Base-by-base conservation (phyloP, 2,113 vertebrate genomes). In the Motacilla alba region DNA sequence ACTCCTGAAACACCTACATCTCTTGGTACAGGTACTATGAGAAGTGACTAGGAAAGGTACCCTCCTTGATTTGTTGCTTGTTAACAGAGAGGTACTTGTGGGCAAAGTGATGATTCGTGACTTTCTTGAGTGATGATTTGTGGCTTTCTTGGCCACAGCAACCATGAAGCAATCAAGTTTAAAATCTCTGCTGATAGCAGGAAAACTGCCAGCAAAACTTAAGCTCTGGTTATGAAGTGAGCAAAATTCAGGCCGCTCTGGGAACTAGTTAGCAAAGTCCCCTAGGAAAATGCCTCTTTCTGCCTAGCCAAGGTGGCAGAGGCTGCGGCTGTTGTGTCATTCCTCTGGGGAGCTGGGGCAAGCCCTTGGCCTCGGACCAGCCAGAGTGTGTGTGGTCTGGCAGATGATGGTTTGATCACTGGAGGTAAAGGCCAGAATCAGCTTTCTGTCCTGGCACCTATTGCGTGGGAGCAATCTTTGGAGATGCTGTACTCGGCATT, bases 321-420 rank as follows among this genome's bases (percentile, higher is more conserved):
- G 22, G 10, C 23, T 58, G 55, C 0, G 0, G 14, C 12, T 50
- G 33, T 37, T 37, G 18, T 6, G 18, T 11, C 44, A 41, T 24
- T 66, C 33, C 68, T 66, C 37, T 24, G 44, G 37, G 46, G 7
- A 74, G 37, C 23, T 46, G 28, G 28, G 27, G 7, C 23, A 59
- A 59, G 19, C 18, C 12, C 44, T 41, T 3, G 13, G 41, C 43
- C 35, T 26, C 43, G 64, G 46, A 39, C 19, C 1, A 0, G 13
- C 56, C 3, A 1, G 44, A 44, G 10, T 13, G 18, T 4, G 11
- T 11, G 67, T 33, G 44, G 19, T 9, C 27, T 37, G 59, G 37
- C 27, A 58, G 37, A 23, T 13, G 33, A 44, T 9, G 12, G 18
- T 14, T 27, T 37, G 37, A 28, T 15, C 23, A 33, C 22, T 13